These are phyloP conservation scores for Cassiopea andromeda DNA, from an alignment of 30 jellyfish, hydroid and myxozoan genomes.

Conservation along the genomic window DNA sequence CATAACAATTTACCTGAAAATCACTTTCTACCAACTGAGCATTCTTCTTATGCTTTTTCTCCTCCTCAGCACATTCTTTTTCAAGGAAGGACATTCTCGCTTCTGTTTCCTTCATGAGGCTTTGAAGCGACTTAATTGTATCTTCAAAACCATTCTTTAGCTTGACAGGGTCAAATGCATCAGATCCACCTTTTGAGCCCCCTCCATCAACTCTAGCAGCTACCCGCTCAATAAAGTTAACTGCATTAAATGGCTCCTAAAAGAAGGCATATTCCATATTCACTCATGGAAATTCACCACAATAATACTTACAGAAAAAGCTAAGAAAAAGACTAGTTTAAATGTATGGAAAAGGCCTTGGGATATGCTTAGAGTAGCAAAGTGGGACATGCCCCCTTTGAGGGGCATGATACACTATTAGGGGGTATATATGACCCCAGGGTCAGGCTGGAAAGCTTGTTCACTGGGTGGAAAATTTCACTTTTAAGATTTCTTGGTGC, in stretches of 20 bases:
- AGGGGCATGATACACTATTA: too few species aligned
- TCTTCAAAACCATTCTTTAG: constrained; percentile 89
- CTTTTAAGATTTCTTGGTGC: too few species aligned
- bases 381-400: too few species aligned
- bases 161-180: constrained; percentile 89
- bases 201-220: constrained; percentile 96
- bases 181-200: constrained; percentile 97
- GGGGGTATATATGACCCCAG: too few species aligned
- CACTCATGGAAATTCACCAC: too few species aligned
- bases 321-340: too few species aligned
- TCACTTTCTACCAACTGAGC: constrained; percentile 78
- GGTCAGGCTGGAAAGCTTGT: too few species aligned
- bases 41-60: constrained; percentile 78
- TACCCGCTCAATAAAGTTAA: constrained; percentile 89
- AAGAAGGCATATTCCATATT: neutral
- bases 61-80: constrained; percentile 89
- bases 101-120: constrained; percentile 81
- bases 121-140: constrained; percentile 80
- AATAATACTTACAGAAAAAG: too few species aligned
- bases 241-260: constrained; percentile 97
- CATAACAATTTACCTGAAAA: constrained; percentile 65
- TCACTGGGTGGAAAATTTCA: too few species aligned
- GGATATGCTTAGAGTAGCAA: too few species aligned
- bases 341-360: too few species aligned
- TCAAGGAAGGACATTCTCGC: constrained; percentile 85